Evolutionary conservation across 2,113 vertebrate species (phyloP).

Genomic region (Herpailurus yagouaroundi): DNA sequence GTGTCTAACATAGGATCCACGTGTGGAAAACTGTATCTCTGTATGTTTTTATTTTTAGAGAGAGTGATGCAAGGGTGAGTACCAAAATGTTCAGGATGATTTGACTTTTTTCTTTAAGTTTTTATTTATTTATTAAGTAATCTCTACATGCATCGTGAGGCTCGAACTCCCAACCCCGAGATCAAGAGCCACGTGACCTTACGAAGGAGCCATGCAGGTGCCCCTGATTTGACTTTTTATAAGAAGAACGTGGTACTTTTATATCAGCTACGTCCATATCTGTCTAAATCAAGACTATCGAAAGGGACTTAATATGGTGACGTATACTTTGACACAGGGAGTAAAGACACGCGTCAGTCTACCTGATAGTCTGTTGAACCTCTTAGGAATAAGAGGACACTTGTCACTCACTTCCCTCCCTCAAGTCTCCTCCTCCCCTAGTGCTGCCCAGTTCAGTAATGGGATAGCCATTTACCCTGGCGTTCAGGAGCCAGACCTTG

Average conservation of each 20-base stretch:
- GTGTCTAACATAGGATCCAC: accelerated
- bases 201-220: background rate
- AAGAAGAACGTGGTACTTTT: background rate
- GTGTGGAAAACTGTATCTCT: no score
- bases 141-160: background rate
- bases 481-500: background rate
- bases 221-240: background rate
- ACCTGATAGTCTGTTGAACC: background rate
- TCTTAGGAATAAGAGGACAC: background rate
- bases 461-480: background rate
- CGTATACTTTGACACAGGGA: background rate
- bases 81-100: background rate
- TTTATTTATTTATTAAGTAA: background rate
- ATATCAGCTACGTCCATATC: background rate
- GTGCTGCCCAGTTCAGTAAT: background rate
- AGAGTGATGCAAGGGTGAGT: background rate
- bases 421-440: no score
- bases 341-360: background rate
- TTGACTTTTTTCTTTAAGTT: background rate
- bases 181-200: background rate
- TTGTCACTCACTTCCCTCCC: background rate
- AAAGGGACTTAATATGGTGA: background rate
- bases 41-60: background rate
- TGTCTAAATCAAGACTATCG: background rate
- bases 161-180: background rate